A percentile compares a stretch with the other conserved stretches of the same genome.
phyloP scores from a whole-genome alignment of 2,797 vertebrate genomes.

The Tapera naevia region DNA sequence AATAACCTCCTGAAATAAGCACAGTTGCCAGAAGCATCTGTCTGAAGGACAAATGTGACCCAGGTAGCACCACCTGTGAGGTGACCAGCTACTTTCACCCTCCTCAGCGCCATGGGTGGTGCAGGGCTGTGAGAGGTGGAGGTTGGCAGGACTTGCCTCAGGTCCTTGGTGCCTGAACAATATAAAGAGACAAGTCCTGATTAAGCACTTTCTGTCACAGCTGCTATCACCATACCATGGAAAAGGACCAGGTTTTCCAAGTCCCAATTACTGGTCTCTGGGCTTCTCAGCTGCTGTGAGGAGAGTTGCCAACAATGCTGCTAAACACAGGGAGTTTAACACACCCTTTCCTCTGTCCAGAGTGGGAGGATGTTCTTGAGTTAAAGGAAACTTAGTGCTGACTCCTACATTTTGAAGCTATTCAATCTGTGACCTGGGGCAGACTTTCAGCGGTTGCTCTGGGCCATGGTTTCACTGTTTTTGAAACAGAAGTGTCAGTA shows the following conservation, averaged over 20 bases:
- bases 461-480: background rate
- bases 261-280: background rate
- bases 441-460: background rate
- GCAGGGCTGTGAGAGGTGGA: background rate
- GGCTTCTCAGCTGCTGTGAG: background rate
- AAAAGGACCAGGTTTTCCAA: background rate
- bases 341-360: background rate
- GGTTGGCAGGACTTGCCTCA: background rate
- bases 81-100: background rate
- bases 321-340: background rate
- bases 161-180: background rate
- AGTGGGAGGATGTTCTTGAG: background rate
- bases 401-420: background rate
- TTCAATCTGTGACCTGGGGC: background rate
- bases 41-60: background rate
- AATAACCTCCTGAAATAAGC: background rate
- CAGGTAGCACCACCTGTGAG: background rate
- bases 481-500: background rate
- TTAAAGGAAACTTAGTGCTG: background rate
- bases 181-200: background rate
- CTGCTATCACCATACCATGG: background rate
- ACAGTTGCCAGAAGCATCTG: background rate
- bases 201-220: background rate
- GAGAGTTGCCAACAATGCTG: background rate
- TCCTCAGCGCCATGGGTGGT: rapidly evolving